Conservation (phyloP, 2,888 invertebrate species). For the Scaptomyza tumidula region DNA sequence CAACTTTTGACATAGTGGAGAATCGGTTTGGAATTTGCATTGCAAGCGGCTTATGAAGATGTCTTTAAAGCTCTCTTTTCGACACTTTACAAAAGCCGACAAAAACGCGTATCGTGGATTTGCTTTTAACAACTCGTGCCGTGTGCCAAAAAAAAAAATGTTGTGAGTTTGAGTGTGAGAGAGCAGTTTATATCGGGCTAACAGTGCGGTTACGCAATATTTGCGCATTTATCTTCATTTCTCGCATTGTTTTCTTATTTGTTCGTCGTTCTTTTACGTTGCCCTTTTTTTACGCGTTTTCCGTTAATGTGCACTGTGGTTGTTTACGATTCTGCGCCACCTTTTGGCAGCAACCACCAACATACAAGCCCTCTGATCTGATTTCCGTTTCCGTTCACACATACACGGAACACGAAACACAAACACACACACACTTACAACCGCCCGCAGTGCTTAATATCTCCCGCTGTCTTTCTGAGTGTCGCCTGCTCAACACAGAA, state of each 20-base stretch:
- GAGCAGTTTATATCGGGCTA: conserved; percentile 13
- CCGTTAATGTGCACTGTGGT: conserved; percentile 47
- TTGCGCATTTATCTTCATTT: conserved; percentile 77
- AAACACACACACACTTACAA: conserved; percentile 1
- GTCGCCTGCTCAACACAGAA: conserved; percentile 48
- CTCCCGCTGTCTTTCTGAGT: conserved; percentile 53
- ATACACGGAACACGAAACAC: conserved; percentile 18
- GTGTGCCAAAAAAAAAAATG: not conserved
- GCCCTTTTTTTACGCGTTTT: conserved; percentile 41
- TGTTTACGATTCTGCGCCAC: conserved; percentile 43
- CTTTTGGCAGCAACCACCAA: conserved; percentile 20
- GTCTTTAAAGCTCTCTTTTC: conserved; percentile 6
- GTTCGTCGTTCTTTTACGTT: conserved; percentile 39
- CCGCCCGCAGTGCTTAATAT: conserved; percentile 41
- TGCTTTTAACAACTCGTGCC: conserved; percentile 7
- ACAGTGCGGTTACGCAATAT: conserved; percentile 54
- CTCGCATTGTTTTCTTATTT: conserved; percentile 54
- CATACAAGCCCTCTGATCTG: conserved; percentile 42
- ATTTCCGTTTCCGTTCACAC: conserved; percentile 54
- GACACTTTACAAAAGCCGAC: not conserved
- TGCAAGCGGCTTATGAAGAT: conserved; percentile 36
- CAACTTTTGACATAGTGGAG: conserved; percentile 5
- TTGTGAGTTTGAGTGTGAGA: not conserved
- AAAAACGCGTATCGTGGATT: conserved; percentile 1
- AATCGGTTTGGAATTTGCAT: conserved; percentile 22